Conservation (phyloP, 1,140 invertebrate genomes). For the Lucilia sericata region DNA sequence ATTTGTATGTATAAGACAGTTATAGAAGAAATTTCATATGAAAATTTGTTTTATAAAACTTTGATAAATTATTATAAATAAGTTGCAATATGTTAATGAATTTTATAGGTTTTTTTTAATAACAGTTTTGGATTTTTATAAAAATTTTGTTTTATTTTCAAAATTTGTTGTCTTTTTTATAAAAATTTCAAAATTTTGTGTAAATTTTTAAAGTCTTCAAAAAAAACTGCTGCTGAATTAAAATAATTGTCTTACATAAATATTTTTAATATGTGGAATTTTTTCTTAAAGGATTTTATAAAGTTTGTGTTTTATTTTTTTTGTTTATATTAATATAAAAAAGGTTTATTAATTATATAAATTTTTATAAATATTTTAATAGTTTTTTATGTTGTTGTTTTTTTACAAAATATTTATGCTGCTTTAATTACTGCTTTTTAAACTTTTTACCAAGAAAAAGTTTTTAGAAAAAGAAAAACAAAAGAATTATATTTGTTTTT, state of each 20-base stretch:
- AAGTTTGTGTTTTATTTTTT: no score
- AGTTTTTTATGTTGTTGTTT: background rate
- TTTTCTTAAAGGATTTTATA: background rate
- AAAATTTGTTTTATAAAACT: no score
- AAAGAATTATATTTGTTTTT: background rate
- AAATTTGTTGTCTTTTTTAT: no score
- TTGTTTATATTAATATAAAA: background rate
- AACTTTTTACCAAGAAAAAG: background rate
- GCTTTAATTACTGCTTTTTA: slow-evolving; percentile 5
- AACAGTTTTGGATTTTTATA: no score
- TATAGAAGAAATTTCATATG: no score
- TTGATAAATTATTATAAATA: no score
- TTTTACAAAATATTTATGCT: background rate
- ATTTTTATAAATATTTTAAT: background rate
- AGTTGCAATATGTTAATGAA: no score
- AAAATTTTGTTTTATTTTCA: no score
- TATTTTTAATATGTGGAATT: background rate
- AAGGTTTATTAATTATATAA: background rate
- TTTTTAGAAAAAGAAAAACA: slow-evolving; percentile 16
- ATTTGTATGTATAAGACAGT: no score
- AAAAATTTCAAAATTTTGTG: no score
- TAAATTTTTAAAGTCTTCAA: no score
- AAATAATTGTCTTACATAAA: background rate
- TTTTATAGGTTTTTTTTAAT: no score
- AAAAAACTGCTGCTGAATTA: background rate